Percentiles rank a stretch among this genome's conserved stretches.
Evolutionary conservation across 2,797 vertebrate species (phyloP).

Genomic region (Pantherophis alleghaniensis): DNA sequence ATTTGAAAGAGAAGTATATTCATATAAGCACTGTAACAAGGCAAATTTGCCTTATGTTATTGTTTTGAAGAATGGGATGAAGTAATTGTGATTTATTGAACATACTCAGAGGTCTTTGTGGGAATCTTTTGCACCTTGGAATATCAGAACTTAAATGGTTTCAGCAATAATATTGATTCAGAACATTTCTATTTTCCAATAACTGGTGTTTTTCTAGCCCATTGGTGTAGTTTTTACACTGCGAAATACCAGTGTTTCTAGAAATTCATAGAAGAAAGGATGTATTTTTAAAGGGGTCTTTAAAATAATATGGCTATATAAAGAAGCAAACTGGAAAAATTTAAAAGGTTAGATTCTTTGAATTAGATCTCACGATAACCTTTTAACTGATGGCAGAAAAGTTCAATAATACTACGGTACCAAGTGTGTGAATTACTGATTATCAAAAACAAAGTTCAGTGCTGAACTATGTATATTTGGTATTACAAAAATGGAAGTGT

Average conservation of each 20-base stretch:
- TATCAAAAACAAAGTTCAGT: conserved; percentile 25
- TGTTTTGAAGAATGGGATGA: conserved; percentile 52
- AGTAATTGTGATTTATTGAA: conserved; percentile 52
- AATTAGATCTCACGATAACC: not conserved
- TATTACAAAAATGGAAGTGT: not conserved
- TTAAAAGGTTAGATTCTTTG: conserved; percentile 12
- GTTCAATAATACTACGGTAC: conserved; percentile 4
- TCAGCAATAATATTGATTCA: not conserved
- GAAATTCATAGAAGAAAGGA: not conserved
- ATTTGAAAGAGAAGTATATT: conserved; percentile 58
- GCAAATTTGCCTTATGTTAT: conserved; percentile 49
- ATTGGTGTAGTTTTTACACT: not conserved
- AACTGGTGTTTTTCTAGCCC: not conserved
- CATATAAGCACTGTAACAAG: conserved; percentile 45
- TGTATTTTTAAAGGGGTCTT: not conserved
- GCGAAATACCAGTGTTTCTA: not conserved
- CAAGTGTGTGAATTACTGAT: conserved; percentile 27
- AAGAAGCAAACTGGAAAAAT: conserved; percentile 52
- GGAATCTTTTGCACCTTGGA: conserved; percentile 44
- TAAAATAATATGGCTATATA: not conserved
- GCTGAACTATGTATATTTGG: not conserved
- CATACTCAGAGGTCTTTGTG: conserved; percentile 47
- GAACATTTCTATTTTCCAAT: not conserved
- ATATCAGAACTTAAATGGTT: not conserved
- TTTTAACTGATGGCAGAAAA: not conserved